These are phyloP conservation scores for Hydropotes inermis DNA, from an alignment of 2,113 vertebrate species.

Conservation along the genomic window DNA sequence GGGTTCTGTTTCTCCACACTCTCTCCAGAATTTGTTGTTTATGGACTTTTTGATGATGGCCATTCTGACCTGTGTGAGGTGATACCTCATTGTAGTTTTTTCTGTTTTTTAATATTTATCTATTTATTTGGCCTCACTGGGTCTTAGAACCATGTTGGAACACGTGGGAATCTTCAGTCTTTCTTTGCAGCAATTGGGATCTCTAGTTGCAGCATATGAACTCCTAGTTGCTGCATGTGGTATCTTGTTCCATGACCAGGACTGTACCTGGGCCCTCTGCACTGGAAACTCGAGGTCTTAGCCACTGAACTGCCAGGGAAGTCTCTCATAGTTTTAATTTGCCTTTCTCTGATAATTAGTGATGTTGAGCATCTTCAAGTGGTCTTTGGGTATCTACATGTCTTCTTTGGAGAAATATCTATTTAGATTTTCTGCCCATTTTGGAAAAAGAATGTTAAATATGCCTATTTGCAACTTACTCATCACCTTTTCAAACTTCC, in stretches of 20 bases:
- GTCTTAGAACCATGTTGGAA: neutral
- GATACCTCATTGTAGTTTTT: neutral
- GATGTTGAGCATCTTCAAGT: neutral
- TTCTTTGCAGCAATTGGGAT: neutral
- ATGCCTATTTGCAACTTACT: neutral
- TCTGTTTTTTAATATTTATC: neutral
- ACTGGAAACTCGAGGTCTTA: neutral
- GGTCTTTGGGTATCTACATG: neutral
- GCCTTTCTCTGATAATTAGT: neutral
- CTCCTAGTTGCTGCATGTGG: neutral
- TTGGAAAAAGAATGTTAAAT: neutral
- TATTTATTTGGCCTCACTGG: neutral
- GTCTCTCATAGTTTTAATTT: neutral
- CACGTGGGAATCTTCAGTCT: neutral
- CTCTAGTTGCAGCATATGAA: neutral
- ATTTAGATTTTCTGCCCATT: neutral
- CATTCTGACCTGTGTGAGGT: neutral
- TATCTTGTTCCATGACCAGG: neutral
- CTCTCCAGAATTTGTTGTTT: neutral
- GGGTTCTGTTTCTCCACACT: neutral
- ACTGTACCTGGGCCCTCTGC: neutral
- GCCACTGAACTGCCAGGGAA: neutral
- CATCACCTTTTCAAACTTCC: neutral
- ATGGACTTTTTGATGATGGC: neutral
- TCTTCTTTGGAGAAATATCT: neutral